These are phyloP conservation scores for Bactericera cockerelli DNA, from an alignment of 1,140 invertebrate genomes.

Conservation along the genomic window DNA sequence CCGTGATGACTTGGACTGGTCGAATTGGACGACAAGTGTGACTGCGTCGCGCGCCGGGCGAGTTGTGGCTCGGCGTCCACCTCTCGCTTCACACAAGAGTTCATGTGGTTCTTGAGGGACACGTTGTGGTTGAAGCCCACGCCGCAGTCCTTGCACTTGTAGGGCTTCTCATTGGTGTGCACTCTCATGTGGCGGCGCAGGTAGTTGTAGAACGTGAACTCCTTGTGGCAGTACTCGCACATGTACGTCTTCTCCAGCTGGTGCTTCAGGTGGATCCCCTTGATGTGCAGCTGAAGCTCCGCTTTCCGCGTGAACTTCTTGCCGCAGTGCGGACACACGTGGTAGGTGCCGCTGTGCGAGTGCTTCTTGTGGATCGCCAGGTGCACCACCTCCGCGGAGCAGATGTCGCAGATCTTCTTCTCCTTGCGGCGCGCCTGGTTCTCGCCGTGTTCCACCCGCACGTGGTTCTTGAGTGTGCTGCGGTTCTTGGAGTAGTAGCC, in stretches of 20 bases:
- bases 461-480: neutral
- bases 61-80: no score
- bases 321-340: neutral
- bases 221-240: constrained; percentile 45
- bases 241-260: constrained; percentile 4
- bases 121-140: constrained; percentile 28
- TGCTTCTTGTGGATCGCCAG: neutral
- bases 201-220: constrained; percentile 47
- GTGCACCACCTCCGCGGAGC: constrained; percentile 1
- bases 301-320: constrained; percentile 5
- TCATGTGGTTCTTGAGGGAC: constrained; percentile 6
- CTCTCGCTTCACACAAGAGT: neutral
- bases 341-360: neutral
- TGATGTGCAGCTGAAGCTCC: neutral
- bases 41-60: no score
- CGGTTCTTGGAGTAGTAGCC: neutral
- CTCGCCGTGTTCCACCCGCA: neutral
- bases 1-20: no score
- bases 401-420: constrained; percentile 3
- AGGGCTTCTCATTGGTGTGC: constrained; percentile 18
- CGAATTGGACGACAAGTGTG: no score
- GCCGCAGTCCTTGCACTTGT: constrained; percentile 20
- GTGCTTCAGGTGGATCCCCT: constrained; percentile 1
- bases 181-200: constrained; percentile 29
- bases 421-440: neutral